phyloP scores from a whole-genome alignment of 2,888 invertebrate genomes.

The Iphiclides podalirius region DNA sequence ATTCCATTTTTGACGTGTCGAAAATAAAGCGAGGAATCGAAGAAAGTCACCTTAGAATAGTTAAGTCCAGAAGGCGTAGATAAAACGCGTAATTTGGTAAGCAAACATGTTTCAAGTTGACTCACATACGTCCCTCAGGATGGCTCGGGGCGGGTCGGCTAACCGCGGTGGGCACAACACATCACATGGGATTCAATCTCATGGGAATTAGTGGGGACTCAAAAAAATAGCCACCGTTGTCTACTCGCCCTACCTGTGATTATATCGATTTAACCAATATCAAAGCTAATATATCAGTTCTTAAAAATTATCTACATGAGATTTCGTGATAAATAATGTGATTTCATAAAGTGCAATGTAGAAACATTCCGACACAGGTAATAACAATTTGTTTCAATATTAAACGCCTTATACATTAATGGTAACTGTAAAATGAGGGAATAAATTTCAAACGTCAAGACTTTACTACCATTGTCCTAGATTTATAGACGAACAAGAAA shows the following conservation, averaged over 20 bases:
- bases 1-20: too few relatives aligned
- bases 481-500: slow-evolving; percentile 35
- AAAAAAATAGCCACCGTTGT: slow-evolving; percentile 46
- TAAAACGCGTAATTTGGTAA: slow-evolving; percentile 22
- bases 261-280: too few relatives aligned
- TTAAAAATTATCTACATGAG: too few relatives aligned
- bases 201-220: slow-evolving; percentile 63
- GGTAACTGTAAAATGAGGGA: slow-evolving; percentile 27
- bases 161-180: slow-evolving; percentile 43
- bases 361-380: not conserved
- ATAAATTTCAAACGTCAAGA: slow-evolving; percentile 34
- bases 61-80: too few relatives aligned
- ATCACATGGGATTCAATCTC: slow-evolving; percentile 78
- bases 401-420: not conserved
- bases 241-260: not conserved
- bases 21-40: too few relatives aligned
- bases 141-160: slow-evolving; percentile 40
- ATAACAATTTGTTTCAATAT: not conserved
- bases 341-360: too few relatives aligned
- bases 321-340: too few relatives aligned
- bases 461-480: slow-evolving; percentile 31
- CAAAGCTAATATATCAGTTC: too few relatives aligned
- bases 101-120: slow-evolving; percentile 59
- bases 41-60: too few relatives aligned
- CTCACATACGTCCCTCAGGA: slow-evolving; percentile 51